These are phyloP conservation scores for Sipha flava DNA, from an alignment of 1,140 invertebrate genomes.

Conservation along the genomic window DNA sequence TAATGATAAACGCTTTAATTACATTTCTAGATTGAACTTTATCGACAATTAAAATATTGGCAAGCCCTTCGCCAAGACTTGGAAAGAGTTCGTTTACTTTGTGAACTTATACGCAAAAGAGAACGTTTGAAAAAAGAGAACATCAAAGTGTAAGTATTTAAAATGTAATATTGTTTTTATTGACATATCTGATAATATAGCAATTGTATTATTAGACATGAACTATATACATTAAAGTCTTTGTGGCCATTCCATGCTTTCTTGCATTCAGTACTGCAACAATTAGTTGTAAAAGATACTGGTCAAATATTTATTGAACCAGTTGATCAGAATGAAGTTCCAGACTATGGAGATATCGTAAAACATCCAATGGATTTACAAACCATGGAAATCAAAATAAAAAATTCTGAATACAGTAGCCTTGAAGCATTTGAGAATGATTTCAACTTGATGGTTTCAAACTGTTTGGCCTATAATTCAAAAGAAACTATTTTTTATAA, in stretches of 20 bases:
- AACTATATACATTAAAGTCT: slow-evolving; percentile 70
- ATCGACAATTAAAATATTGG: slow-evolving; percentile 88
- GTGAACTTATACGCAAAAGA: slow-evolving; percentile 88
- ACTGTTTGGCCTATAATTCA: slow-evolving; percentile 90
- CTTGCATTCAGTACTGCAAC: slow-evolving; percentile 63
- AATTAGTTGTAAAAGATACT: slow-evolving; percentile 69
- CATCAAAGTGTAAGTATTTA: slow-evolving; percentile 55
- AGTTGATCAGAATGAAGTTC: slow-evolving; percentile 81
- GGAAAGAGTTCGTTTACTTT: slow-evolving; percentile 82
- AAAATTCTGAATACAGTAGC: slow-evolving; percentile 50
- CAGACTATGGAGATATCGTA: slow-evolving; percentile 87
- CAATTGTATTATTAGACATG: slow-evolving; percentile 48
- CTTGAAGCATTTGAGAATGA: slow-evolving; percentile 76
- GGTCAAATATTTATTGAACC: slow-evolving; percentile 87
- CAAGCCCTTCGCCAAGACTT: slow-evolving; percentile 88
- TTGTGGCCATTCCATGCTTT: slow-evolving; percentile 73
- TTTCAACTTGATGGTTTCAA: slow-evolving; percentile 88
- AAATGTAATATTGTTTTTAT: not conserved
- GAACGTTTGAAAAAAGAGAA: slow-evolving; percentile 89
- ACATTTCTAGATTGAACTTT: slow-evolving; percentile 51
- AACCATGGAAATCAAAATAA: slow-evolving; percentile 69
- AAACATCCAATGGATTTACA: slow-evolving; percentile 92
- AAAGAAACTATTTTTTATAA: slow-evolving; percentile 81
- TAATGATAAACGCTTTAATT: too few species aligned
- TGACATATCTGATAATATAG: not conserved